phyloP scores from a whole-genome alignment of 2,113 vertebrate genomes.

The Harpagus bidentatus region DNA sequence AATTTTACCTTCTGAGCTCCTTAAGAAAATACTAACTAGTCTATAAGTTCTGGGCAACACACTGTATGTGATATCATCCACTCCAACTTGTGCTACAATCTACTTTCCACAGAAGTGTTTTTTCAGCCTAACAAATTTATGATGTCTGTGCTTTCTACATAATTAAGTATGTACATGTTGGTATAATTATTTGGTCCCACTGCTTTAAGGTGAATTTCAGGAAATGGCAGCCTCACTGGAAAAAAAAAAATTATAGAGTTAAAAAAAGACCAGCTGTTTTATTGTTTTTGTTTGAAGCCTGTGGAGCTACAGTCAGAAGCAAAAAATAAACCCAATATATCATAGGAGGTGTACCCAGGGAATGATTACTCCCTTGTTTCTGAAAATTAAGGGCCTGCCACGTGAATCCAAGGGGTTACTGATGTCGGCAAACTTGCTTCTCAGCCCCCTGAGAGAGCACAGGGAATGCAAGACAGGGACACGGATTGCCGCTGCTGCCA shows the following conservation, averaged over 20 bases:
- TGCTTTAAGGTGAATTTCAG: background rate
- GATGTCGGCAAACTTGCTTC: background rate
- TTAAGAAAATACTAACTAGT: background rate
- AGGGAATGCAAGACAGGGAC: background rate
- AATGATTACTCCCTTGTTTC: background rate
- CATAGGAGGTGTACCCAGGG: background rate
- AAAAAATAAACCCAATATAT: background rate
- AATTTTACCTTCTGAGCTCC: background rate
- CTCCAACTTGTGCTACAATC: background rate
- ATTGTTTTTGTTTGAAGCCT: background rate
- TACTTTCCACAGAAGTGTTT: background rate
- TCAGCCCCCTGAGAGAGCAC: background rate
- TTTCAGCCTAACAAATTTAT: background rate
- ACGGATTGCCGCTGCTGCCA: accelerated
- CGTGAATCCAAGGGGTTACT: background rate
- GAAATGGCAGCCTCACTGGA: background rate
- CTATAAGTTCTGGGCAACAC: background rate
- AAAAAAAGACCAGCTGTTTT: background rate
- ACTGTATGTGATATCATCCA: background rate
- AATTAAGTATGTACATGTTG: background rate
- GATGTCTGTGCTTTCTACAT: background rate
- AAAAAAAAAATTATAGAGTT: background rate
- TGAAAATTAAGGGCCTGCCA: background rate
- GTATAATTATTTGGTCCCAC: background rate
- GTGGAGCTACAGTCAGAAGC: background rate